Evolutionary conservation across 23 tunicate species (phyloP).

Genomic region (Styela plicata): DNA sequence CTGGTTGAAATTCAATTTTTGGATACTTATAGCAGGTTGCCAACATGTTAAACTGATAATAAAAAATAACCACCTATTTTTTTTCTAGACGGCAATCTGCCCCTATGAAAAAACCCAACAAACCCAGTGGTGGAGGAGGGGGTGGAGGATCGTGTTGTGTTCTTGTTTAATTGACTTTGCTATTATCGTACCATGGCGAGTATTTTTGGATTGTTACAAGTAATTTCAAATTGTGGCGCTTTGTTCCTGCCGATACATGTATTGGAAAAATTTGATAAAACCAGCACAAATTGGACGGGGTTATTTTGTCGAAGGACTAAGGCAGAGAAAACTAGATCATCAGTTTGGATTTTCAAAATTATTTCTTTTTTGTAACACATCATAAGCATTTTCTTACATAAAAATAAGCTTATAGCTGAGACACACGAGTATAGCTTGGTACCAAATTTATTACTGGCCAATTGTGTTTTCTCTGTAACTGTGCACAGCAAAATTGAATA

Average conservation of each 20-base stretch:
- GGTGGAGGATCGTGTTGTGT: not conserved
- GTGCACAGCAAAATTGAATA: not conserved
- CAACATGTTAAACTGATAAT: too few relatives aligned
- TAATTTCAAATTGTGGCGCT: not conserved
- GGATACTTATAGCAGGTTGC: too few relatives aligned
- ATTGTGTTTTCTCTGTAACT: too few relatives aligned
- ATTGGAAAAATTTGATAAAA: too few relatives aligned
- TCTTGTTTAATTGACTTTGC: not conserved
- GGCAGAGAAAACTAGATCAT: not conserved
- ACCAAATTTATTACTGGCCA: too few relatives aligned
- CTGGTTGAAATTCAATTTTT: too few relatives aligned
- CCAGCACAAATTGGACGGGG: not conserved
- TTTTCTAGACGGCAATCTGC: not conserved
- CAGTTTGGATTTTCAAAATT: not conserved
- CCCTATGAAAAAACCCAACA: not conserved
- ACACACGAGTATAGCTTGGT: too few relatives aligned
- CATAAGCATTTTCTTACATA: too few relatives aligned
- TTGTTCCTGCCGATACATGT: not conserved
- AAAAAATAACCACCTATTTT: too few relatives aligned
- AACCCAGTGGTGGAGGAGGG: not conserved
- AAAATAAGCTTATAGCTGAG: too few relatives aligned
- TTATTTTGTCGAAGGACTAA: too few relatives aligned
- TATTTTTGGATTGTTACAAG: not conserved
- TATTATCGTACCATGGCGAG: not conserved
- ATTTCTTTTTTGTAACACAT: too few relatives aligned